Base-by-base conservation (phyloP, 1,140 invertebrate genomes). In the Caligus rogercresseyi region DNA sequence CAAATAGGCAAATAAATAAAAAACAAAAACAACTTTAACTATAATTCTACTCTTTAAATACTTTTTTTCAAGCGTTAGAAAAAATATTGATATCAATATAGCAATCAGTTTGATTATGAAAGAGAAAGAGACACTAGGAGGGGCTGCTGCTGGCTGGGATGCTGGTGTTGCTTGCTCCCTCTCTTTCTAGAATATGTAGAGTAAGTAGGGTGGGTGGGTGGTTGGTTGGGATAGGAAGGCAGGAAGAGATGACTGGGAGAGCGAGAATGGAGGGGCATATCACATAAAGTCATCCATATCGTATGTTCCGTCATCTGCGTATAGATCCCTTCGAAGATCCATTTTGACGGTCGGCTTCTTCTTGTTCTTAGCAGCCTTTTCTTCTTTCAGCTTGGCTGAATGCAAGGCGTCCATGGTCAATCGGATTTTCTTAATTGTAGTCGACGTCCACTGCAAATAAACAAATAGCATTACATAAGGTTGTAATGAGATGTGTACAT, bases 201-300 rank as follows among this genome's bases (percentile, higher is more conserved):
- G n/a, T n/a, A n/a, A n/a, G n/a, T n/a, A n/a, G n/a, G n/a, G n/a
- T n/a, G n/a, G n/a, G n/a, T n/a, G n/a, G n/a, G n/a, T n/a, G n/a
- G n/a, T n/a, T n/a, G n/a, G n/a, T n/a, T n/a, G n/a, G n/a, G n/a
- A n/a, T n/a, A n/a, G n/a, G n/a, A n/a, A n/a, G n/a, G n/a, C n/a
- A n/a, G n/a, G n/a, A n/a, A n/a, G n/a, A 43, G 7, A 7, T 43
- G n/a, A 43, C 31, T 11, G 7, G 31, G n/a, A 43, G 31, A 43
- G n/a, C 7, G n/a, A 43, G 31, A 43, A n/a, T 7, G n/a, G 31
- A n/a, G 31, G n/a, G n/a, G 31, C 24, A 20, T 43, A 60, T 60
- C 26, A 60, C 57, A 60, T 60, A 31, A 60, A 60, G 26, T 60
- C 57, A 31, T 60, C 57, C 57, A 60, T 15, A 3, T 60, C 57